Conservation (phyloP, 2,113 vertebrate genomes). For the Tor tambroides region DNA sequence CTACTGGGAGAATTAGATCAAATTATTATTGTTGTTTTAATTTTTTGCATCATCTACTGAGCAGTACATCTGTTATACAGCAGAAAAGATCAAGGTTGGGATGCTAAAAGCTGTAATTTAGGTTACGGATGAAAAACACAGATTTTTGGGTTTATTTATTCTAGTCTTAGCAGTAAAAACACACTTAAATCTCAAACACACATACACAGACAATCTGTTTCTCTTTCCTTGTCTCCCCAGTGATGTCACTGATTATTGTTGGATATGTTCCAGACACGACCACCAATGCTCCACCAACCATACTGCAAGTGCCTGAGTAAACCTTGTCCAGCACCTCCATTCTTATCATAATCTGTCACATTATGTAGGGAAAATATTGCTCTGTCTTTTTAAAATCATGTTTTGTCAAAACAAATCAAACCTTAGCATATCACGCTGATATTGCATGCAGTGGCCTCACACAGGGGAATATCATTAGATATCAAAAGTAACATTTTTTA, state of each 20-base stretch:
- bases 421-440: neutral
- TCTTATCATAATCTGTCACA: slow-evolving; percentile 40
- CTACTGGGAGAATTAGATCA: slow-evolving; percentile 11
- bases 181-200: neutral
- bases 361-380: slow-evolving; percentile 12
- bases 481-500: neutral
- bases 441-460: neutral
- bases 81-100: neutral
- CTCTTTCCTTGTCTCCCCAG: neutral
- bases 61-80: neutral
- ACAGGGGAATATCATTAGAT: neutral
- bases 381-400: slow-evolving; percentile 26
- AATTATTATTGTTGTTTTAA: slow-evolving; percentile 25
- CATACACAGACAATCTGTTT: neutral
- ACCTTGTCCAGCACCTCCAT: slow-evolving; percentile 23
- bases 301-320: slow-evolving; percentile 32
- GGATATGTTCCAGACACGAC: slow-evolving; percentile 35
- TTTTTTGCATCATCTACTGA: slow-evolving; percentile 3
- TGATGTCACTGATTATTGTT: slow-evolving; percentile 41
- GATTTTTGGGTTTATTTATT: neutral
- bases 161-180: neutral
- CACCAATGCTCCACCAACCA: slow-evolving; percentile 33
- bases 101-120: neutral
- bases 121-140: neutral
- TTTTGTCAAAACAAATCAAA: slow-evolving; percentile 22